Conservation (phyloP, 2,888 invertebrate genomes). For the Noctua pronuba region DNA sequence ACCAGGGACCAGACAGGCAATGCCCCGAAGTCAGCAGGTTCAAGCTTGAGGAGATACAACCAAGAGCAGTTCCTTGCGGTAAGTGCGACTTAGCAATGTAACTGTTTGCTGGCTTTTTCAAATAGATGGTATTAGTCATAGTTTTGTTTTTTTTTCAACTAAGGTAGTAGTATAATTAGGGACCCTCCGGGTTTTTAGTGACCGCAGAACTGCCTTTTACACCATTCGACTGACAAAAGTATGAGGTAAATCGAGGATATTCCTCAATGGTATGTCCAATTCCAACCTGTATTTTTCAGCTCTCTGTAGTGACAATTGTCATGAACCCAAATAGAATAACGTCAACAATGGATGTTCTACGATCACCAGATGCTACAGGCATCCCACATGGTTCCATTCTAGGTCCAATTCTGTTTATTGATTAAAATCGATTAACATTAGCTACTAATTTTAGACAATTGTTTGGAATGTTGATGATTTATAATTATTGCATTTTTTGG, state of each 20-base stretch:
- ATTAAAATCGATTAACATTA: background rate
- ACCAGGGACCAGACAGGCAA: constrained; percentile 91
- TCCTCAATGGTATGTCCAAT: background rate
- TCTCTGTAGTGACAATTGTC: background rate
- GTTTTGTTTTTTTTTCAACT: background rate
- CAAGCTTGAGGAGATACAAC: constrained; percentile 94
- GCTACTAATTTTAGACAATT: background rate
- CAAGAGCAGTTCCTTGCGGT: constrained; percentile 94
- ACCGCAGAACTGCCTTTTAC: constrained; percentile 4
- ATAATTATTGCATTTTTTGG: background rate
- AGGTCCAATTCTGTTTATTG: background rate
- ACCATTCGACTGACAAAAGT: background rate
- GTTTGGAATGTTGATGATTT: constrained; percentile 4
- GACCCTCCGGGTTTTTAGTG: background rate
- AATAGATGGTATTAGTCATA: background rate
- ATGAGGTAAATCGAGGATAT: background rate
- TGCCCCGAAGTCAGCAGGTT: constrained; percentile 94
- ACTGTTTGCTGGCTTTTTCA: background rate
- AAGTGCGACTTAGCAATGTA: constrained; percentile 22
- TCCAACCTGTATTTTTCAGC: background rate
- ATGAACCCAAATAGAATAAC: constrained; percentile 6
- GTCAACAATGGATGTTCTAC: background rate
- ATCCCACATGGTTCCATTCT: constrained; percentile 7
- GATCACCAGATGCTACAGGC: background rate
- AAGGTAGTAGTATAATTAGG: background rate